Conservation (phyloP, 92 coral and sea anemone species). For the Porites cylindrica region DNA sequence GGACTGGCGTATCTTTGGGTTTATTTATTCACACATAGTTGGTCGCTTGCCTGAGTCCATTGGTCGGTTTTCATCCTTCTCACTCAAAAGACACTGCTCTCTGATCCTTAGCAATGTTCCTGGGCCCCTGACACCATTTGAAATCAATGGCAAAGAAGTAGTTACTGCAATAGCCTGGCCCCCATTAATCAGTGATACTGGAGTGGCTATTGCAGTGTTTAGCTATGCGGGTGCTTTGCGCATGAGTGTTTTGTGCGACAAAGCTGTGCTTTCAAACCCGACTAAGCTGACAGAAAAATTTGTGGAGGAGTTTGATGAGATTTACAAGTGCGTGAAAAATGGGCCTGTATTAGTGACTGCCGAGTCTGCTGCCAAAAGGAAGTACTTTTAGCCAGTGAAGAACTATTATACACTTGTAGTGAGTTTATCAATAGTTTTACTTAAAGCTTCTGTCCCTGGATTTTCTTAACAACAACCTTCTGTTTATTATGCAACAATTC, state of each 20-base stretch:
- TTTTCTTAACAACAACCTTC: too few relatives aligned
- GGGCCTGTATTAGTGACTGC: neutral
- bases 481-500: too few relatives aligned
- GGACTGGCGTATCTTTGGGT: conserved; percentile 89
- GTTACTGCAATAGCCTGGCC: conserved; percentile 97
- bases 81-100: conserved; percentile 83
- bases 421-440: neutral
- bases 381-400: conserved; percentile 6
- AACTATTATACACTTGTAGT: neutral
- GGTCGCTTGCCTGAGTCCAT: conserved; percentile 91
- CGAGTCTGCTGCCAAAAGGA: conserved; percentile 8
- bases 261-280: conserved; percentile 84
- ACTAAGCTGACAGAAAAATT: conserved; percentile 81
- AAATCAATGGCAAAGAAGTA: conserved; percentile 82
- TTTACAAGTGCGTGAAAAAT: conserved; percentile 66
- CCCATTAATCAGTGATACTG: conserved; percentile 92
- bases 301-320: conserved; percentile 83
- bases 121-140: conserved; percentile 89
- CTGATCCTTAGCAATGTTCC: conserved; percentile 97
- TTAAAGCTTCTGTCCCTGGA: neutral
- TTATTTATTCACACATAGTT: conserved; percentile 77
- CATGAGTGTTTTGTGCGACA: conserved; percentile 89
- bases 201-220: conserved; percentile 93
- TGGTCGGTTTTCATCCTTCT: conserved; percentile 83
- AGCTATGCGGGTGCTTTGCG: conserved; percentile 96